Evolutionary conservation across 2,888 invertebrate genomes (phyloP), one percentile per base, ranked within the genome.

Genomic region (Pterostichus madidus): DNA sequence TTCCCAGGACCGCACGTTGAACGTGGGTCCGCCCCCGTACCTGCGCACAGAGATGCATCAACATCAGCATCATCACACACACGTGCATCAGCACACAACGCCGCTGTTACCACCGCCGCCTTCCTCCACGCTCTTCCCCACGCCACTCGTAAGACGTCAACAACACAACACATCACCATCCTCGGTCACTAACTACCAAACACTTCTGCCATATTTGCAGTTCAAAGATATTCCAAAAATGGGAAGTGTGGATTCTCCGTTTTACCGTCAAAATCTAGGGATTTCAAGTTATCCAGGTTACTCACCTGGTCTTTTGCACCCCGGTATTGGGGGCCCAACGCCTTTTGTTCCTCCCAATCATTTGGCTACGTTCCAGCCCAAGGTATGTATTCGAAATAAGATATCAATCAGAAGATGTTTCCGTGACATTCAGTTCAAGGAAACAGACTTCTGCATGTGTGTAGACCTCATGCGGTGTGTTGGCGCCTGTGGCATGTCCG

Each of bases 21-120:
- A 93, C 84, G 89, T 90, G 83, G 90, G 88, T 84, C 90, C 89
- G 83, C 90, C 89, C 85, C 87, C 94, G 77, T 94, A 94, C 86
- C 92, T 95, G 88, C 93, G 96, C 87, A 96, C 96, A 76, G 97
- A 96, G 91, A 95, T 97, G 93, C 97, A 97, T 90, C 97, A 97
- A 91, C 97, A 97, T 92, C 97, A 96, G 90, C 97, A 97, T 91
- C 97, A 97, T 89, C 97, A 97, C 90, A 96, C 96, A 79, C 96
- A 97, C 90, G 95, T 97, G 87, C 97, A 97, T 91, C 96, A 96
- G 88, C 96, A 96, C 89, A 95, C 95, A 86, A 93, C 95, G 83
- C 92, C 94, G 83, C 91, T 94, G 83, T 88, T 93, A 84, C 92
- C 94, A 76, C 92, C 93, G 24, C 92, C 93, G 24, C 90, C 91